A percentile compares a stretch with the other conserved stretches of the same genome.
Evolutionary conservation across 53 echinoderm and acorn worm genomes (phyloP).

Genomic region (Stichopus horrens): DNA sequence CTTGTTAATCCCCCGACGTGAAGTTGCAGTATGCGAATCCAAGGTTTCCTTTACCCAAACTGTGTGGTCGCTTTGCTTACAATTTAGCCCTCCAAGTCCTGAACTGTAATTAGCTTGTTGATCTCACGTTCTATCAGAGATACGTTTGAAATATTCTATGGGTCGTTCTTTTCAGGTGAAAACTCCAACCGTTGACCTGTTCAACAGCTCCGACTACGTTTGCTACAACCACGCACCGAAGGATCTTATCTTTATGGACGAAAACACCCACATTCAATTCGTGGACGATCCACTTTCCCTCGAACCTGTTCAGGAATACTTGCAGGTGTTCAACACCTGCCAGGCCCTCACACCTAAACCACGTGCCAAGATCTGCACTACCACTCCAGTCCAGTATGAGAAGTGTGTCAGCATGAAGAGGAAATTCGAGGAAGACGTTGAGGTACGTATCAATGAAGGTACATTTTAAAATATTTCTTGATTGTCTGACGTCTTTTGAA

Average conservation of each 20-base stretch:
- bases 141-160: background rate
- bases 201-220: slow-evolving; percentile 71
- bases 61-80: no score
- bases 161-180: background rate
- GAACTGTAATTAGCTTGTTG: no score
- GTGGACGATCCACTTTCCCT: slow-evolving; percentile 57
- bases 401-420: slow-evolving; percentile 52
- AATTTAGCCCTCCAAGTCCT: no score
- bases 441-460: slow-evolving; percentile 38
- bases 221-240: slow-evolving; percentile 30
- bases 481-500: no score
- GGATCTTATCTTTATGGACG: slow-evolving; percentile 82
- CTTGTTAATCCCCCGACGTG: no score
- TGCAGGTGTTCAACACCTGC: slow-evolving; percentile 51
- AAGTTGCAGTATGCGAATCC: no score
- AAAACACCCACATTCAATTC: slow-evolving; percentile 59
- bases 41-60: no score
- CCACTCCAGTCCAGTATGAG: slow-evolving; percentile 39
- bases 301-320: slow-evolving; percentile 38
- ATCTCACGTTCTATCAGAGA: no score
- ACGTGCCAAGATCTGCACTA: slow-evolving; percentile 78
- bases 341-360: slow-evolving; percentile 69
- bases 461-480: no score
- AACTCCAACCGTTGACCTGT: slow-evolving; percentile 59
- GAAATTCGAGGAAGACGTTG: slow-evolving; percentile 51